Conservation (phyloP, 2,113 vertebrate species). For the Melierax canorus region DNA sequence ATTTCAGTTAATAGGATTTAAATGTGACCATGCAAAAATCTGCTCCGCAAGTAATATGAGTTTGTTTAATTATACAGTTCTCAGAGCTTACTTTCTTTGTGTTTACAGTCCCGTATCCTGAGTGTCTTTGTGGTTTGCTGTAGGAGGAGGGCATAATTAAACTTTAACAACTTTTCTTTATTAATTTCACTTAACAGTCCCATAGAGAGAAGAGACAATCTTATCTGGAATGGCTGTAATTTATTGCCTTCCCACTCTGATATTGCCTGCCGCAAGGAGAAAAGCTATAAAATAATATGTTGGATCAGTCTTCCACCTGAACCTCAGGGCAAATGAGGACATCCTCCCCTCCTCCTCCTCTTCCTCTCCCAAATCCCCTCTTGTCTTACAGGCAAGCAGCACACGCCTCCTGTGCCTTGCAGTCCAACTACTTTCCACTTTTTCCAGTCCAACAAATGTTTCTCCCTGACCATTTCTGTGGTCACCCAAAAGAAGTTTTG, state of each 20-base stretch:
- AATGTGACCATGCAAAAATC: background rate
- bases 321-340: background rate
- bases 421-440: background rate
- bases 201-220: background rate
- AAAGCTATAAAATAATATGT: background rate
- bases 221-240: background rate
- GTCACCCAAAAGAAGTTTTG: background rate
- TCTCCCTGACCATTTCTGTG: background rate
- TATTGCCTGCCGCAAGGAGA: background rate
- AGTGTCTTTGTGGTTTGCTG: background rate
- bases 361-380: background rate
- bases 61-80: background rate
- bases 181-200: background rate
- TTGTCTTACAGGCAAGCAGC: background rate
- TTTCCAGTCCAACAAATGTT: fast-evolving
- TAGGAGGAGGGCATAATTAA: background rate
- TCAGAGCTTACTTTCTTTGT: background rate
- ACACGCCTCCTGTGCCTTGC: background rate
- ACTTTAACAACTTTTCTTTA: background rate
- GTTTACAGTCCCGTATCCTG: background rate
- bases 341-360: background rate
- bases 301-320: background rate
- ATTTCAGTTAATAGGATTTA: conserved; percentile 10
- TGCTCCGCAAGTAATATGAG: background rate
- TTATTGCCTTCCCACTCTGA: background rate